Base-by-base conservation (phyloP, 1,140 invertebrate species). In the Saxidomus purpurata region DNA sequence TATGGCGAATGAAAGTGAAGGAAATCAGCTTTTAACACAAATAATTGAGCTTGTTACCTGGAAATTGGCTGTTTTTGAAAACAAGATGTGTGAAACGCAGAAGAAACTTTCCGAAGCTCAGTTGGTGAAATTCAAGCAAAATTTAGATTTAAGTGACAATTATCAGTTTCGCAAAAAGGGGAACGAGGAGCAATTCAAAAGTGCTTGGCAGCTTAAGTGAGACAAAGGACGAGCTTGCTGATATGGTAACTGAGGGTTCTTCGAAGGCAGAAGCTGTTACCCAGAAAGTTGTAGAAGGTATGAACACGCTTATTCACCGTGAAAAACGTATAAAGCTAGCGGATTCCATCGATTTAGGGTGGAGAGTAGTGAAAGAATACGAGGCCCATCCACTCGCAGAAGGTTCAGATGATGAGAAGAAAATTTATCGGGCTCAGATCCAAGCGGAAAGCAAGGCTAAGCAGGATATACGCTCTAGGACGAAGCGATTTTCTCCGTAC, bases 241-340 rank as follows among this genome's bases (percentile, higher is more conserved):
- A 63, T 3, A 1, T 63, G 19, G 59, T 63, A 28, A 28, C 59
- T 28, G 3, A 25, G 8, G 59, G 59, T 6, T 63, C 67, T 9
- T 38, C 67, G 38, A 71, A 38, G 22, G 67, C 67, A 71, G 34
- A 40, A 22, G 38, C 34, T 1, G 67, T 34, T 22, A 38, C 34
- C 22, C 11, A 69, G 63, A 69, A 69, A 43, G 38, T 38, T 40
- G 22, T 43, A 19, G 67, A 71, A 79, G 76, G 76, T 79, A 79
- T 79, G 38, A 19, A 25, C 40, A 49, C 40, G 49, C n/a, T 79
- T n/a, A 25, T 6, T 2, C 31, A 61, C 36, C 25, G 49, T 11
- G 49, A 81, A 81, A 81, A 81, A 38, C 9, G 38, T 4, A 38
- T 81, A 28, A 81, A 81, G 31, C n/a, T 59, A 13, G 79, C 79